phyloP scores from a whole-genome alignment of 2,113 vertebrate species.

The Hippocampus comes region DNA sequence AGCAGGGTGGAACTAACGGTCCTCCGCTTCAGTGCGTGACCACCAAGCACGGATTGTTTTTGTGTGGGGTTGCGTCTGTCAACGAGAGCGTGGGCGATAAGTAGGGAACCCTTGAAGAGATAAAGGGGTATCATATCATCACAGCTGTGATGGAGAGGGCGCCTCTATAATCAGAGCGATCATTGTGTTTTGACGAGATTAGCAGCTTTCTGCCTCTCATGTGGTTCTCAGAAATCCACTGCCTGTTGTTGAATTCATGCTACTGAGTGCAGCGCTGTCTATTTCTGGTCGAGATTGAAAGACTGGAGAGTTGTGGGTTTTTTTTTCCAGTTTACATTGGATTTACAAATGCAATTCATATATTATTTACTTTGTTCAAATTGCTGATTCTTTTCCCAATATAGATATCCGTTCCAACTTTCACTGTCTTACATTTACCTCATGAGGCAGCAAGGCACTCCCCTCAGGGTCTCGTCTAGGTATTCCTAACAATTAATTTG shows the following conservation, averaged over 20 bases:
- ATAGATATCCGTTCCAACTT: too few relatives aligned
- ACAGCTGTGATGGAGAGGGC: slow-evolving; percentile 41
- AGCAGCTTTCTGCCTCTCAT: slow-evolving; percentile 42
- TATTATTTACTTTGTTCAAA: too few relatives aligned
- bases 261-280: background rate
- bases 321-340: too few relatives aligned
- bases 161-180: slow-evolving; percentile 49
- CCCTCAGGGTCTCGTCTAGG: too few relatives aligned
- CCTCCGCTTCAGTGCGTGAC: slow-evolving; percentile 29
- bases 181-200: slow-evolving; percentile 51
- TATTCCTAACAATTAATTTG: too few relatives aligned
- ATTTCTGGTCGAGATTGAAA: background rate
- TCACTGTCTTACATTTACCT: too few relatives aligned
- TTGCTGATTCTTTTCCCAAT: too few relatives aligned
- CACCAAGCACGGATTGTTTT: slow-evolving; percentile 20
- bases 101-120: slow-evolving; percentile 28
- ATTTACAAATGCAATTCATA: too few relatives aligned
- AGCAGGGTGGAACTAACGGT: slow-evolving; percentile 49
- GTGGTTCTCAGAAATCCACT: slow-evolving; percentile 23
- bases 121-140: slow-evolving; percentile 36
- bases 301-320: background rate
- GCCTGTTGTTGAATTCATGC: slow-evolving; percentile 20
- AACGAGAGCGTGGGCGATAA: slow-evolving; percentile 22
- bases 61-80: slow-evolving; percentile 20
- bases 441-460: too few relatives aligned